A percentile compares a stretch with the other conserved stretches of the same genome.
Conservation (phyloP, 2,888 invertebrate genomes). For the Heliconius ismenius region DNA sequence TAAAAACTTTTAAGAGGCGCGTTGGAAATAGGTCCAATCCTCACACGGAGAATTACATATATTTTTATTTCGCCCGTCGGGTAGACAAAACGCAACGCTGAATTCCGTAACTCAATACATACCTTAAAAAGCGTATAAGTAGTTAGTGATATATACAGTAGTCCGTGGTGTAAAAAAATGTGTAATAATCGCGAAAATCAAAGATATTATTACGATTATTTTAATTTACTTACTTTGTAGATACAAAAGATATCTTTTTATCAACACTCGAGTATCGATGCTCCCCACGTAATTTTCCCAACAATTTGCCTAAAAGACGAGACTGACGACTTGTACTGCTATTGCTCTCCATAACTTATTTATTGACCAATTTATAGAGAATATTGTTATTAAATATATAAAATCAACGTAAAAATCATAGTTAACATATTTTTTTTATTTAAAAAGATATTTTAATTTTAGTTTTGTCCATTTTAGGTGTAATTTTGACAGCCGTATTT, state of each 20-base stretch:
- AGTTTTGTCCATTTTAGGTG: conserved; percentile 16
- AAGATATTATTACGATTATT: background rate
- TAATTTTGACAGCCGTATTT: conserved; percentile 1
- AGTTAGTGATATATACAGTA: too few species aligned
- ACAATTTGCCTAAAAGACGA: conserved; percentile 63
- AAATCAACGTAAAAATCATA: background rate
- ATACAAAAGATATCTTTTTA: conserved; percentile 62
- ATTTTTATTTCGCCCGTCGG: too few species aligned
- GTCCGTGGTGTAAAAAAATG: background rate
- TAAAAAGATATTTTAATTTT: background rate
- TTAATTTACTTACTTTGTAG: conserved; percentile 57
- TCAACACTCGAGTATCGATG: conserved; percentile 57
- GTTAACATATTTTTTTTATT: background rate
- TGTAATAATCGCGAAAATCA: background rate
- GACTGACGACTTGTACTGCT: conserved; percentile 64
- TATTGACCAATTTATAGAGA: background rate
- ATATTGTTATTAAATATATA: background rate
- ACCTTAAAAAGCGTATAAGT: too few species aligned
- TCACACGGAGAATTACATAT: too few species aligned
- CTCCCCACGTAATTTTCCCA: conserved; percentile 69
- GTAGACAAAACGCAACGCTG: too few species aligned
- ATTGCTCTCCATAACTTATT: conserved; percentile 60
- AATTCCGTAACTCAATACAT: too few species aligned
- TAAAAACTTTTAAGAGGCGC: background rate
- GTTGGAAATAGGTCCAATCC: too few species aligned